Percentiles rank a stretch among this genome's conserved stretches.
Evolutionary conservation across 2,888 invertebrate genomes (phyloP).

Genomic region (Ptilodon capucinus): DNA sequence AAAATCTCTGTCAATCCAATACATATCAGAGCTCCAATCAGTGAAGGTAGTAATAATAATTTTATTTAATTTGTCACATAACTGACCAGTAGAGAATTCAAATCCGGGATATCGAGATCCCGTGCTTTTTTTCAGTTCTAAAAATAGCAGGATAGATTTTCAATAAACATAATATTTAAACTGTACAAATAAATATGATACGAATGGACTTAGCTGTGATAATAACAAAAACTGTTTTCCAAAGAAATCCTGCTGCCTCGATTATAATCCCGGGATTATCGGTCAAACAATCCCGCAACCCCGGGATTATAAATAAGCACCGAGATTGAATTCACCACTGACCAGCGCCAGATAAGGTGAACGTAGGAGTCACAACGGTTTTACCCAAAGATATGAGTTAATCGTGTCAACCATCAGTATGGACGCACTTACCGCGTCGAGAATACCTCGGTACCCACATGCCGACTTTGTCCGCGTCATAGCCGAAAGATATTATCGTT

Average conservation of each 20-base stretch:
- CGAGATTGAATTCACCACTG: too few species aligned
- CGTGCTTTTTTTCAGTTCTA: too few species aligned
- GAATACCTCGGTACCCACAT: constrained; percentile 54
- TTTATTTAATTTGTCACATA: background rate
- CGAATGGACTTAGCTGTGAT: too few species aligned
- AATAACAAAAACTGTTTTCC: too few species aligned
- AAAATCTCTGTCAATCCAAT: background rate
- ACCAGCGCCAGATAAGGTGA: constrained; percentile 7
- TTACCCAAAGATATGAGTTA: constrained; percentile 41
- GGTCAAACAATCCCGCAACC: too few species aligned
- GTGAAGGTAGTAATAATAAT: background rate
- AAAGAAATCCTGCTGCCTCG: too few species aligned
- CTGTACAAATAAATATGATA: too few species aligned
- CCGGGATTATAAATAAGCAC: too few species aligned
- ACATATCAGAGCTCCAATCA: background rate
- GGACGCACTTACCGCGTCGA: constrained; percentile 48
- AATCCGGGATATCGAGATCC: too few species aligned
- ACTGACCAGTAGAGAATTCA: constrained; percentile 8
- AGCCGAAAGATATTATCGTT: constrained; percentile 75
- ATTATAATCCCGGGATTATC: too few species aligned
- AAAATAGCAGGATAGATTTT: too few species aligned
- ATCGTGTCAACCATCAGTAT: constrained; percentile 64
- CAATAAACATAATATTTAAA: too few species aligned
- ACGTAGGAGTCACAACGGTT: constrained; percentile 24
- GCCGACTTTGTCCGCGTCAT: constrained; percentile 67